Base-by-base conservation (phyloP, 1,140 invertebrate species). In the Gryon sp. region DNA sequence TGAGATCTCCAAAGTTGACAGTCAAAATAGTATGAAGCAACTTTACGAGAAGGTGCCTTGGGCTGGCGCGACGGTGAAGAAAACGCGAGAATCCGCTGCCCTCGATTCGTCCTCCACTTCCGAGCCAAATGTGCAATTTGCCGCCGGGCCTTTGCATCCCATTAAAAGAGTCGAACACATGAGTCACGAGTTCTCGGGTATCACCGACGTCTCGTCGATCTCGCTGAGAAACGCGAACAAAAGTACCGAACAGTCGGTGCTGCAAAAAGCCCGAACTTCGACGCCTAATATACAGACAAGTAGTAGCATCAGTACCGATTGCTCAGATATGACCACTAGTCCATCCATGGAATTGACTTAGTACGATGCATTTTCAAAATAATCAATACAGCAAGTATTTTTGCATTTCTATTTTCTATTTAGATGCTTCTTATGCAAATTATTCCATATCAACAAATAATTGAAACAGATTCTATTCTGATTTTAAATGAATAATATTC, bases 31-130 rank as follows among this genome's bases (percentile, higher is more conserved):
- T 73, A 24, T 83, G 90, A 75, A 80, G 50, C 4, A 91, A 90
- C 34, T 89, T 92, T 24, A 90, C 89, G 78, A 91, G 89, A 76
- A 87, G 92, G 15, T 92, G 90, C 7, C 90, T 92, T 93, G 92
- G 92, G 92, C 92, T 3, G 90, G 92, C 1, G 89, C 91, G 1
- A 93, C 91, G 1, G 83, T 93, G 20, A 92, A 91, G 60, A 93
- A 93, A 84, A 93, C 92, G 5, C 90, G 91, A 18, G 90, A 93
- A 78, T 89, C 91, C 1, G 88, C 91, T 55, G 92, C 91, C 8
- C 86, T 92, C 5, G 91, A 91, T 2, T 92, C 92, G 0, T 92
- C 91, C 22, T 91, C 89, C 0, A 90, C 88, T 52, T 90, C 92
- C 0, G 87, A 89, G 0, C 28, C 83, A 4, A 84, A 83, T 79